Evolutionary conservation across 2,888 invertebrate genomes (phyloP).

Genomic region (Thereva nobilitata): DNA sequence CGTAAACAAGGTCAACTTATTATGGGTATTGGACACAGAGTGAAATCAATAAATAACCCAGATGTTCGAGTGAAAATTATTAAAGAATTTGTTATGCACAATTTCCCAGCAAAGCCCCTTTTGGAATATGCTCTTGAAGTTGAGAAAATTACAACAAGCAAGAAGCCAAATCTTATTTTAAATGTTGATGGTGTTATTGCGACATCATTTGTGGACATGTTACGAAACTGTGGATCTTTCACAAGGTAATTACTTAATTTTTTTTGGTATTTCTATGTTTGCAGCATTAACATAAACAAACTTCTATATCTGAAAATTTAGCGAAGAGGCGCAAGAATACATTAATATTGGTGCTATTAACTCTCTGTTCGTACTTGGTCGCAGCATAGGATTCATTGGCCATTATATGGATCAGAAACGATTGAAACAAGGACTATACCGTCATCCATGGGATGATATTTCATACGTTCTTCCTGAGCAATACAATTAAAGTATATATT

Average conservation of each 20-base stretch:
- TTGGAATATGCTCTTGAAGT: slow-evolving; percentile 95
- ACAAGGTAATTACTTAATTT: slow-evolving; percentile 68
- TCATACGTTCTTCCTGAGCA: slow-evolving; percentile 59
- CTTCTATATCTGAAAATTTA: slow-evolving; percentile 47
- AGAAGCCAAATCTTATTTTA: slow-evolving; percentile 99
- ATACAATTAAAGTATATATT: slow-evolving; percentile 44
- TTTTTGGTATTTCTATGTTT: slow-evolving; percentile 1
- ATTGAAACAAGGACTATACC: slow-evolving; percentile 96
- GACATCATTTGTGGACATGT: slow-evolving; percentile 94
- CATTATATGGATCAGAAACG: slow-evolving; percentile 99
- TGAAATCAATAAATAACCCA: slow-evolving; percentile 95
- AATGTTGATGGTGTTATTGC: slow-evolving; percentile 99
- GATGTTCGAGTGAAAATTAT: slow-evolving; percentile 97
- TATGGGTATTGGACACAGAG: slow-evolving; percentile 98
- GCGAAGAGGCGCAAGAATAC: slow-evolving; percentile 97
- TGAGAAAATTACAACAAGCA: slow-evolving; percentile 97
- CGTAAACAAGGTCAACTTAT: slow-evolving; percentile 95
- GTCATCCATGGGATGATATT: slow-evolving; percentile 99
- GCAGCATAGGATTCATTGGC: slow-evolving; percentile 98
- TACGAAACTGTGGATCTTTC: slow-evolving; percentile 91
- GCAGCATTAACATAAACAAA: background rate
- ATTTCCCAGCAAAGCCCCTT: slow-evolving; percentile 94
- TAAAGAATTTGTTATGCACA: slow-evolving; percentile 91
- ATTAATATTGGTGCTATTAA: slow-evolving; percentile 97
- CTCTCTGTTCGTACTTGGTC: slow-evolving; percentile 95